phyloP scores from a whole-genome alignment of 2,113 vertebrate genomes.

The Nanger granti region DNA sequence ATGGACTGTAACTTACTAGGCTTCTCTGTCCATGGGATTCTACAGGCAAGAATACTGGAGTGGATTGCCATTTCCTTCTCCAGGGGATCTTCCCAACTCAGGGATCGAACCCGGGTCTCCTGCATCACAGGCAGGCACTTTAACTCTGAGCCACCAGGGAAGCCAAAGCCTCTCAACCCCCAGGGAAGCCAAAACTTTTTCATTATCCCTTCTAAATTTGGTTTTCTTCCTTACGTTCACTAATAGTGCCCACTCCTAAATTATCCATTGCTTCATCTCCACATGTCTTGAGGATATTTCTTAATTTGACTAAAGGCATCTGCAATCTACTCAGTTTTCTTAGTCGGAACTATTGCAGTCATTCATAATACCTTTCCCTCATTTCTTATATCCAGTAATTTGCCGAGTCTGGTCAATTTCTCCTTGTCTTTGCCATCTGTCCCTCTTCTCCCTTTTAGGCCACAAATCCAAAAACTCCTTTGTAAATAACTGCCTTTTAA shows the following conservation, averaged over 20 bases:
- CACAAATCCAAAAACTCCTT: not conserved
- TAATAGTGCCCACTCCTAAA: not conserved
- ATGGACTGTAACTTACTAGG: too few species aligned
- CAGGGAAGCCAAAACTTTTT: not conserved
- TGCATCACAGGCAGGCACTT: too few species aligned
- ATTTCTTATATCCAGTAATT: not conserved
- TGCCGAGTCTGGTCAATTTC: not conserved
- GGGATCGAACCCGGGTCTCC: too few species aligned
- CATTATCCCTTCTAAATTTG: not conserved
- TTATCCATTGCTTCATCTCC: not conserved
- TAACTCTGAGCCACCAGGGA: too few species aligned
- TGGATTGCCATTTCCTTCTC: too few species aligned
- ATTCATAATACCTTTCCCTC: not conserved
- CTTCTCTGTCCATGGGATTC: too few species aligned
- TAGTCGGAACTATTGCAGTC: not conserved
- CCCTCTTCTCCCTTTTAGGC: not conserved
- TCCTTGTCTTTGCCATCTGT: not conserved
- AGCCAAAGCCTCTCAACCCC: not conserved
- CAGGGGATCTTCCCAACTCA: too few species aligned
- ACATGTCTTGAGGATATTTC: not conserved
- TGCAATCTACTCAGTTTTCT: not conserved
- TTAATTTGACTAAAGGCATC: not conserved
- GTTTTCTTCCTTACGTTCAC: not conserved
- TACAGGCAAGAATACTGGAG: too few species aligned
- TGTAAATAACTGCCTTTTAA: not conserved